Evolutionary conservation across 2,797 vertebrate genomes (phyloP).

Genomic region (Cyprinella venusta): DNA sequence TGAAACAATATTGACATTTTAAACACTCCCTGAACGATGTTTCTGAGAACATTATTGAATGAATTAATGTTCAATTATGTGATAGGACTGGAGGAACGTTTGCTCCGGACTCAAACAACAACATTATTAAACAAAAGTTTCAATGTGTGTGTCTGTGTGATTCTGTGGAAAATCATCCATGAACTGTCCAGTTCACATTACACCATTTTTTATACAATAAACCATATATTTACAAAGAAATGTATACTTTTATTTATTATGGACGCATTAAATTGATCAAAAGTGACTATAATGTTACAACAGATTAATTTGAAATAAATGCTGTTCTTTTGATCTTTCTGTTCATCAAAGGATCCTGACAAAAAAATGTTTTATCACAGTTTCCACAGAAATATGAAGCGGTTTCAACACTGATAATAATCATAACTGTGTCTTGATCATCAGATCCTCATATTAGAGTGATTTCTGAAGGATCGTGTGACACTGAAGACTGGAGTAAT

Average conservation of each 20-base stretch:
- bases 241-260: background rate
- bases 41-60: too few relatives aligned
- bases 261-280: background rate
- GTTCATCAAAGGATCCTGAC: background rate
- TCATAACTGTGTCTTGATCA: too few relatives aligned
- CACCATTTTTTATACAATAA: background rate
- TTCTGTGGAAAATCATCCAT: too few relatives aligned
- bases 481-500: too few relatives aligned
- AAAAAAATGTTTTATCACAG: fast-evolving
- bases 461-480: too few relatives aligned
- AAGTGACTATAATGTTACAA: background rate
- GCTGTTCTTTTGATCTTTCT: background rate
- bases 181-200: background rate
- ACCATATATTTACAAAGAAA: background rate
- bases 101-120: background rate
- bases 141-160: background rate
- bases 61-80: too few relatives aligned
- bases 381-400: too few relatives aligned
- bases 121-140: background rate
- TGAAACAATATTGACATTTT: too few relatives aligned
- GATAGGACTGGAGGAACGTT: background rate
- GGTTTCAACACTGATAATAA: too few relatives aligned
- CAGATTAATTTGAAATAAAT: background rate
- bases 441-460: too few relatives aligned
- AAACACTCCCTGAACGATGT: background rate